phyloP scores from a whole-genome alignment of 2,797 vertebrate species.

The Anguilla marmorata region DNA sequence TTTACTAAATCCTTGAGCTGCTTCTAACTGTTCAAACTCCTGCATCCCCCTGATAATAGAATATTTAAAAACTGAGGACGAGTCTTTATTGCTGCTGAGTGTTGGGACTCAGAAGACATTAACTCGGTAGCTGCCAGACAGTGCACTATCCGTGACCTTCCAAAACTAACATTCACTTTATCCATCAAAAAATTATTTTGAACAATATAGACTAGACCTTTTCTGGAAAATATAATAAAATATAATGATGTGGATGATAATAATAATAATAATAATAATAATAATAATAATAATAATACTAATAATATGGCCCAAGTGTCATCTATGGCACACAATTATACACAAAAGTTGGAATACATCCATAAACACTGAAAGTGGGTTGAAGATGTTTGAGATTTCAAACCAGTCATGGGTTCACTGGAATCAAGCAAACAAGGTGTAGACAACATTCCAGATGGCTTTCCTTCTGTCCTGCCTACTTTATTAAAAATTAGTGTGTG shows the following conservation, averaged over 20 bases:
- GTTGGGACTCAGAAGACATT: slow-evolving; percentile 1
- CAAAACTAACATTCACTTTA: slow-evolving; percentile 32
- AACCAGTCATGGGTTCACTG: background rate
- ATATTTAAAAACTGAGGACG: slow-evolving; percentile 59
- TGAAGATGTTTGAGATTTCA: background rate
- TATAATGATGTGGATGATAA: background rate
- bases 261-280: background rate
- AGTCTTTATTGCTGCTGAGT: slow-evolving; percentile 44
- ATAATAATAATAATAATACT: too few species aligned
- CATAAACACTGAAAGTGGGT: background rate
- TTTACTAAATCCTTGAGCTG: slow-evolving; percentile 67
- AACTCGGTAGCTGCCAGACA: slow-evolving; percentile 56
- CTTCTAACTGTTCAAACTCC: slow-evolving; percentile 66
- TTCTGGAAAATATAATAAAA: too few species aligned
- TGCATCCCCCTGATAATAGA: slow-evolving; percentile 70
- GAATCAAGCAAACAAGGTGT: background rate
- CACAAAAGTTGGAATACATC: background rate
- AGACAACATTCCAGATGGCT: background rate
- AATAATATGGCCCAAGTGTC: background rate
- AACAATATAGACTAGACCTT: background rate
- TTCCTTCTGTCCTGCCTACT: background rate
- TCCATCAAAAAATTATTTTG: slow-evolving; percentile 15
- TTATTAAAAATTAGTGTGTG: background rate
- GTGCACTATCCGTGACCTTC: slow-evolving; percentile 62
- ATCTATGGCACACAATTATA: background rate